A percentile compares a stretch with the other conserved stretches of the same genome.
These are phyloP conservation scores for Oegoconia quadripuncta DNA, from an alignment of 2,888 invertebrate genomes.

Conservation along the genomic window DNA sequence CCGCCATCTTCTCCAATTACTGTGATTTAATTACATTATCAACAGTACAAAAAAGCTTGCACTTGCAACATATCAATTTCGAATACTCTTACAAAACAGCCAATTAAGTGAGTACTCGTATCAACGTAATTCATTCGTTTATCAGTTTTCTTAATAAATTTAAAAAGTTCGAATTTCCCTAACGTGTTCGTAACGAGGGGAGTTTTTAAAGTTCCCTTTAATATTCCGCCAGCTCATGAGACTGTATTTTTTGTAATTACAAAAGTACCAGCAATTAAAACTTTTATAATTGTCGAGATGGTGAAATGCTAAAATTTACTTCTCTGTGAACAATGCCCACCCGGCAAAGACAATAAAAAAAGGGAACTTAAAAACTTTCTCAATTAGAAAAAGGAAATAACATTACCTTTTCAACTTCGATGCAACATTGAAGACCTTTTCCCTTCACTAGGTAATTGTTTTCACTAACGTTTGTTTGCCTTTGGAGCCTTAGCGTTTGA, in stretches of 20 bases:
- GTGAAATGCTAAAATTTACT: slow-evolving; percentile 65
- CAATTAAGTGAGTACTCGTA: too few relatives aligned
- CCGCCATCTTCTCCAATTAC: too few relatives aligned
- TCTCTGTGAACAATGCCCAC: slow-evolving; percentile 66
- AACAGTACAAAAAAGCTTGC: too few relatives aligned
- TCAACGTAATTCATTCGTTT: slow-evolving; percentile 28
- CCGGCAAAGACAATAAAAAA: slow-evolving; percentile 68
- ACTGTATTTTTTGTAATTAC: slow-evolving; percentile 74
- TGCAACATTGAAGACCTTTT: slow-evolving; percentile 36
- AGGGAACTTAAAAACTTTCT: slow-evolving; percentile 64
- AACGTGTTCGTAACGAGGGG: slow-evolving; percentile 31
- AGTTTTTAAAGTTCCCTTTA: slow-evolving; percentile 35
- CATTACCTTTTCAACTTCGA: slow-evolving; percentile 44
- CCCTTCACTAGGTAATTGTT: slow-evolving; percentile 1
- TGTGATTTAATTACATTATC: too few relatives aligned
- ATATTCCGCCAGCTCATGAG: slow-evolving; percentile 57
- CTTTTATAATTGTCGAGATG: slow-evolving; percentile 75
- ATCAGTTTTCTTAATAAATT: slow-evolving; percentile 35
- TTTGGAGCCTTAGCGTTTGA: not conserved
- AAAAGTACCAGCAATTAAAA: slow-evolving; percentile 76
- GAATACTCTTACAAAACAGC: too few relatives aligned
- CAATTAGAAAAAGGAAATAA: slow-evolving; percentile 61
- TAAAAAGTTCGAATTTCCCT: slow-evolving; percentile 30
- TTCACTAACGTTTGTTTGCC: slow-evolving; percentile 2
- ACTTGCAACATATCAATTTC: too few relatives aligned